Base-by-base conservation (phyloP, 2,113 vertebrate species). In the Diadophis punctatus region DNA sequence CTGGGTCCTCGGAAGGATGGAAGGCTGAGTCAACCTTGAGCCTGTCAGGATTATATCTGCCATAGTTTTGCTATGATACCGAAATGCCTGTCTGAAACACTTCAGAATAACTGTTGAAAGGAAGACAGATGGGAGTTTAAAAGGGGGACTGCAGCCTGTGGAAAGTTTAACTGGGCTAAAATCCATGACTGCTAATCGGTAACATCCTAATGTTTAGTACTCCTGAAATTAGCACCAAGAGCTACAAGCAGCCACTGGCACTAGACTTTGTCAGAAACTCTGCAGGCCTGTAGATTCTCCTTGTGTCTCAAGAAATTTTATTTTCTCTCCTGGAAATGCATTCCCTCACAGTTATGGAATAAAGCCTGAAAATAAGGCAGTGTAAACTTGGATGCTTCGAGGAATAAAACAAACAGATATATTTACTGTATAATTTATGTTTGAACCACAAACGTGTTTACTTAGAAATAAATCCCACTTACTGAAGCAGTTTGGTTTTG, bases 391-490 rank as follows among this genome's bases (percentile, higher is more conserved):
- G 43, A 46, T 23, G 74, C 8, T 58, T 25, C 10, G 16, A 80
- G 49, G 48, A 43, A 90, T 22, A 90, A 74, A 90, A 23, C 63
- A 90, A 90, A 74, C 9, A 80, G 68, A 90, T 46, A 90, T 80
- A 84, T 90, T 80, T 90, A 90, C 49, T 53, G 30, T 80, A 34
- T 80, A 52, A 90, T 2, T 74, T 53, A 90, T 53, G 63, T 53
- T 90, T 74, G 11, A 34, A 90, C 49, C 63, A 8, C 22, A 90
- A 90, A 80, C 0, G 7, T 90, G n/a, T 90, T 80, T 80, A 43
- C 63, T 90, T 90, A 80, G 90, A 90, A 90, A 90, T 30, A 90
- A 90, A 90, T 90, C 63, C 60, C 60, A 52, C 60, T 90, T 52
- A 90, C 51, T 90, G 68, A 23, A 74, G 34, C 60, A 80, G n/a